These are phyloP conservation scores for Silurus lanzhouensis DNA, from an alignment of 2,797 vertebrate species.

Conservation along the genomic window DNA sequence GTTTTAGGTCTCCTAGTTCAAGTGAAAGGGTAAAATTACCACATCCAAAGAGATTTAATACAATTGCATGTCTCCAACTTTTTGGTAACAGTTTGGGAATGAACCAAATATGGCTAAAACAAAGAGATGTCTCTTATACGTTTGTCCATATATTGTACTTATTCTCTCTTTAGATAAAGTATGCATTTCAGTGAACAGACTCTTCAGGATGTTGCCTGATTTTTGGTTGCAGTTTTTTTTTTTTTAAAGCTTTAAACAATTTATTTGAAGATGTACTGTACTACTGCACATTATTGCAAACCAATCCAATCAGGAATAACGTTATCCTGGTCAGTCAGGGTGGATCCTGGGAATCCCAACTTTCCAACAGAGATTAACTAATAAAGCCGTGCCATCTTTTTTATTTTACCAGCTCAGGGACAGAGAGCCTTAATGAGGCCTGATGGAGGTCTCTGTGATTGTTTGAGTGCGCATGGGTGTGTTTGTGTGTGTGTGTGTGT, in stretches of 20 bases:
- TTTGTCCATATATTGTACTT: too few species aligned
- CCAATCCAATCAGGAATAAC: background rate
- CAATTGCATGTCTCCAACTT: too few species aligned
- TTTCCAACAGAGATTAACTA: conserved; percentile 16
- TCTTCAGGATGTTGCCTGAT: background rate
- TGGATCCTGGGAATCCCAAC: conserved; percentile 5
- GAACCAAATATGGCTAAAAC: too few species aligned
- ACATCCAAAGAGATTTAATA: too few species aligned
- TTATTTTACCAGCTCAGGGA: conserved; percentile 5
- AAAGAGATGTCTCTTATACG: too few species aligned
- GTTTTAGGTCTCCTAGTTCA: too few species aligned
- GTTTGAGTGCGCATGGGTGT: background rate
- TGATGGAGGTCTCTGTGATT: conserved; percentile 10
- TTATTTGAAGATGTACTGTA: background rate
- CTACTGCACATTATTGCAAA: background rate
- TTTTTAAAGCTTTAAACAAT: background rate
- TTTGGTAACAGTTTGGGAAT: too few species aligned
- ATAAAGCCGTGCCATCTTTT: conserved; percentile 13
- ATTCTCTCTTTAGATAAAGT: too few species aligned
- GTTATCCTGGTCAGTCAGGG: background rate
- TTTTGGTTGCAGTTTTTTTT: background rate
- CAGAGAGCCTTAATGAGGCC: conserved; percentile 11
- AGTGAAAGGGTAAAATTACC: too few species aligned
- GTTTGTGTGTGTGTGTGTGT: background rate
- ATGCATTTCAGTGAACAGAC: too few species aligned